These are phyloP conservation scores for Pelvicachromis taeniatus DNA, from an alignment of 2,113 vertebrate genomes.

Conservation along the genomic window DNA sequence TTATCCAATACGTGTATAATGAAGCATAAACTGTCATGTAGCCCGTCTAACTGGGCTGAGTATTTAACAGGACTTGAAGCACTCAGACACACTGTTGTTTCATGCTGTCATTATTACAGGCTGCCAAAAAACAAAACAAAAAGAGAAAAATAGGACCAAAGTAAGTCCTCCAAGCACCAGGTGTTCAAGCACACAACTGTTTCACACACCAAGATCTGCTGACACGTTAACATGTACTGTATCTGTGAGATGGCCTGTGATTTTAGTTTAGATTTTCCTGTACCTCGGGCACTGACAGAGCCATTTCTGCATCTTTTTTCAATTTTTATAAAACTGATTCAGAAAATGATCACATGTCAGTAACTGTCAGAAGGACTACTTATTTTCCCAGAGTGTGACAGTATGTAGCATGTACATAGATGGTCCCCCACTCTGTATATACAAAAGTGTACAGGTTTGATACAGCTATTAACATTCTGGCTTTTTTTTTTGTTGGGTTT, in stretches of 20 bases:
- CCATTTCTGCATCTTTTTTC: constrained; percentile 8
- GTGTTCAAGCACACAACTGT: constrained; percentile 54
- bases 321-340: not conserved
- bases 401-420: constrained; percentile 73
- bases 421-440: constrained; percentile 56
- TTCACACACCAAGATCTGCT: constrained; percentile 30
- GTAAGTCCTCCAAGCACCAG: constrained; percentile 23
- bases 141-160: constrained; percentile 8
- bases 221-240: constrained; percentile 40
- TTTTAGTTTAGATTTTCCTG: not conserved
- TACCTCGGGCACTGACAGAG: not conserved
- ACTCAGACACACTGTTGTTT: constrained; percentile 18
- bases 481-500: constrained; percentile 20
- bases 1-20: not conserved
- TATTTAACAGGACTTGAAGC: not conserved
- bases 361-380: constrained; percentile 24
- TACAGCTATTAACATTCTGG: constrained; percentile 62
- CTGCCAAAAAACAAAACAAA: constrained; percentile 28
- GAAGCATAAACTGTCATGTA: not conserved
- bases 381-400: constrained; percentile 50
- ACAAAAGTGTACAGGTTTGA: constrained; percentile 65
- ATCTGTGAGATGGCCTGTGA: constrained; percentile 20
- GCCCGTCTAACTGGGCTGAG: not conserved
- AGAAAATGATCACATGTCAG: constrained; percentile 13
- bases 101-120: not conserved